These are phyloP conservation scores for Eulithis prunata DNA, from an alignment of 2,888 invertebrate species.

Conservation along the genomic window DNA sequence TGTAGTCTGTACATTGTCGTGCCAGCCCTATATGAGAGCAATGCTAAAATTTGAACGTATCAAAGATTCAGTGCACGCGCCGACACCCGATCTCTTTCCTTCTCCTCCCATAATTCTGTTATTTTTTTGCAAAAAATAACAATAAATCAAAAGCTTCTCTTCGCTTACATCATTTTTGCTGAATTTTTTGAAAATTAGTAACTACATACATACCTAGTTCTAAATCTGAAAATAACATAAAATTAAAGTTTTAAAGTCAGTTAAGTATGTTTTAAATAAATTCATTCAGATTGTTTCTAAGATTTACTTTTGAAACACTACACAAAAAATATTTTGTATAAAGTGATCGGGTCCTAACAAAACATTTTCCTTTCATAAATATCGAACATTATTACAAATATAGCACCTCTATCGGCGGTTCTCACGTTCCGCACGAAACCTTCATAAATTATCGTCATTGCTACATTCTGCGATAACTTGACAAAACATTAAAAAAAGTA, in stretches of 20 bases:
- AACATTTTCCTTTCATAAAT: slow-evolving; percentile 35
- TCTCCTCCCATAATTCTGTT: slow-evolving; percentile 36
- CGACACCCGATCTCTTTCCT: slow-evolving; percentile 47
- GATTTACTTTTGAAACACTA: too few species aligned
- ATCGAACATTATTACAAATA: slow-evolving; percentile 39
- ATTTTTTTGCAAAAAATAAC: slow-evolving; percentile 16
- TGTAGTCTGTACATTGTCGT: not conserved
- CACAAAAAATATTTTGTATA: not conserved
- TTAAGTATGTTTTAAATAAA: too few species aligned
- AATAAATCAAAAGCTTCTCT: too few species aligned
- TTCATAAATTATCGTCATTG: slow-evolving; percentile 57
- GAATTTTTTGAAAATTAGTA: too few species aligned
- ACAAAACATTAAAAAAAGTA: slow-evolving; percentile 45
- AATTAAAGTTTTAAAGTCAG: too few species aligned
- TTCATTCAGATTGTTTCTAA: too few species aligned
- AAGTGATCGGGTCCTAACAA: slow-evolving; percentile 25
- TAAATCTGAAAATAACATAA: too few species aligned
- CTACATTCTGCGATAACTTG: slow-evolving; percentile 44
- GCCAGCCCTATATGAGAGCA: slow-evolving; percentile 45
- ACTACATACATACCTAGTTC: too few species aligned
- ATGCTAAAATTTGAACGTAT: slow-evolving; percentile 49
- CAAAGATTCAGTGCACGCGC: slow-evolving; percentile 57
- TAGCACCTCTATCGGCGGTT: slow-evolving; percentile 46
- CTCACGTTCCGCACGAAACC: slow-evolving; percentile 55
- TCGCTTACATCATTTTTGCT: too few species aligned